Base-by-base conservation (phyloP, 2,113 vertebrate genomes). In the Formicarius rufipectus region DNA sequence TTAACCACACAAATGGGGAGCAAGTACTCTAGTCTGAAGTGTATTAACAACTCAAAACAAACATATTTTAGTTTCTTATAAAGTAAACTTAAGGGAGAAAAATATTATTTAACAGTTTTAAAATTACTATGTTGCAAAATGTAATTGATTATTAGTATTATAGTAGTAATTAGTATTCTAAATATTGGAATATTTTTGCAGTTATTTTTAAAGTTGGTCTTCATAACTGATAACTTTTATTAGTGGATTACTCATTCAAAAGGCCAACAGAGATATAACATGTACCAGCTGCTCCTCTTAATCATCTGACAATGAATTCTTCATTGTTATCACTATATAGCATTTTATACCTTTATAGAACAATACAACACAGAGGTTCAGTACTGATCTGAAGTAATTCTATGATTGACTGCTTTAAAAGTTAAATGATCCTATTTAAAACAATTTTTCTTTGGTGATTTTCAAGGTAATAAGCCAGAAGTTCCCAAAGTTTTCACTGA, bases 251-350 rank as follows among this genome's bases (percentile, higher is more conserved):
- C 79, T 91, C 45, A 95, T 81, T 58, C 58, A 71, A 86, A 95
- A 77, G 64, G 52, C 45, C 78, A 88, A 64, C 21, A 90, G n/a
- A 53, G 42, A 93, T 12, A 53, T 25, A 66, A 14, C 22, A 44
- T 80, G 58, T 87, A 83, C 23, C 56, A 96, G 30, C 89, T 91
- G 55, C 28, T 90, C 71, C 52, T 89, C 49, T 86, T 95, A 93
- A 55, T 75, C 49, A 84, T 44, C 16, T 69, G 45, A 90, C 40
- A 90, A 56, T 5, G 18, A 76, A 72, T 74, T 79, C 49, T 92
- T 95, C 56, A 40, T 59, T 87, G 74, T 88, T 90, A 78, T 37
- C 7, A 27, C 25, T 21, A n/a, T 20, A 77, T 67, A 96, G 93
- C 31, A 44, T 13, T 30, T 17, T 92, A 30, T 76, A 30, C 10